phyloP scores from a whole-genome alignment of 1,140 invertebrate species.

The Zaprionus lachaisei region DNA sequence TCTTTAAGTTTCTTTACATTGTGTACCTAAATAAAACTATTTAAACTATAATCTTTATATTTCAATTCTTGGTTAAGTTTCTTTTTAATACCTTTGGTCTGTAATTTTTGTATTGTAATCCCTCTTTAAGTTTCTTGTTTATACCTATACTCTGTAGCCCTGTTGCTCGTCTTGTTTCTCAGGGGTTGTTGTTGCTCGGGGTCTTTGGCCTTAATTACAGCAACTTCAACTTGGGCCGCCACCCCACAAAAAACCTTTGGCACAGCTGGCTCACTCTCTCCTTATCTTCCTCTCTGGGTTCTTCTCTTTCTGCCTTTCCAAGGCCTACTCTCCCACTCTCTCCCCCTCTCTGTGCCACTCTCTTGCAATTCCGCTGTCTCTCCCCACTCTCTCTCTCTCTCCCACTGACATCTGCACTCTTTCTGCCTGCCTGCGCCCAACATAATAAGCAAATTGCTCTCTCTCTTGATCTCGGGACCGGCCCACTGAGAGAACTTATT shows the following conservation, averaged over 20 bases:
- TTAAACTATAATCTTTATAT: no score
- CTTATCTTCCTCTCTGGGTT: neutral
- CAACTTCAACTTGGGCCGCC: conserved; percentile 47
- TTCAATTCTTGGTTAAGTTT: no score
- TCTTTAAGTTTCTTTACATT: no score
- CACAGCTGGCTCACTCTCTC: neutral
- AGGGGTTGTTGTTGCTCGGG: conserved; percentile 64
- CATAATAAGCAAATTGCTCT: neutral
- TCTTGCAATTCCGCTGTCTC: neutral
- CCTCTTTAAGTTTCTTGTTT: neutral
- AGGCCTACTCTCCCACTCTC: neutral
- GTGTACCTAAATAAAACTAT: no score
- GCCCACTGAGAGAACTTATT: conserved; percentile 45
- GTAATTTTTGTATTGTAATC: neutral
- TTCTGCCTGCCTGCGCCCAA: neutral
- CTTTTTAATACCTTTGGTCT: no score
- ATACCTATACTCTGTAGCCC: conserved; percentile 24
- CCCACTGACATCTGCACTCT: neutral
- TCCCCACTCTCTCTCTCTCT: neutral
- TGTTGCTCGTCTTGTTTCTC: conserved; percentile 33
- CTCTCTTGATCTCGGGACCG: conserved; percentile 9
- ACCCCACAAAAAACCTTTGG: conserved; percentile 35
- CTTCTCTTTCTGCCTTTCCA: neutral
- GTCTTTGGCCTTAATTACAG: conserved; percentile 71
- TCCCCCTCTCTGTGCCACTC: neutral